phyloP scores from a whole-genome alignment of 2,113 vertebrate species.

The Microcebus lehilahytsara region DNA sequence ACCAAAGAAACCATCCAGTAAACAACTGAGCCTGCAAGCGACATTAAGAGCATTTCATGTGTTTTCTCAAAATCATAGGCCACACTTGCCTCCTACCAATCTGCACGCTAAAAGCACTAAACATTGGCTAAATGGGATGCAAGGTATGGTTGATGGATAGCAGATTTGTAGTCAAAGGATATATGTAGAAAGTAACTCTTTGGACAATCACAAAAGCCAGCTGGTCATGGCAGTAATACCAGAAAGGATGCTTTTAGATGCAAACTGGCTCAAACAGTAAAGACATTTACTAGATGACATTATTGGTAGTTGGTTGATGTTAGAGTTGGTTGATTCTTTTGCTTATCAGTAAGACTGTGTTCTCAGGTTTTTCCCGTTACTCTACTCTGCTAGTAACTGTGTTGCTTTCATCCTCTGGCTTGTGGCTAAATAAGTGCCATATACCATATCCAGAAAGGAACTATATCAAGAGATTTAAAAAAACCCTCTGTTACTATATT shows the following conservation, averaged over 20 bases:
- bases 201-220: slow-evolving; percentile 35
- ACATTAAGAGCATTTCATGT: neutral
- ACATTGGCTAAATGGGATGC: neutral
- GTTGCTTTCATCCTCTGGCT: neutral
- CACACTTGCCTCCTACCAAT: neutral
- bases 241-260: neutral
- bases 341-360: neutral
- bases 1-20: neutral
- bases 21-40: neutral
- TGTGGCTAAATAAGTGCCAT: neutral
- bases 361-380: neutral
- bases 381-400: neutral
- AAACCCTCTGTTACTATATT: neutral
- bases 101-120: slow-evolving; percentile 21
- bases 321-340: neutral
- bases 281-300: neutral
- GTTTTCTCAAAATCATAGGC: neutral
- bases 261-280: neutral
- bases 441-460: neutral
- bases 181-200: neutral
- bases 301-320: neutral
- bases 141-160: neutral
- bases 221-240: slow-evolving; percentile 15
- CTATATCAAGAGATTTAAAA: neutral
- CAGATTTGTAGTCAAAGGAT: slow-evolving; percentile 8